phyloP scores from a whole-genome alignment of 2,888 invertebrate species.

The Dynastes hyllus region DNA sequence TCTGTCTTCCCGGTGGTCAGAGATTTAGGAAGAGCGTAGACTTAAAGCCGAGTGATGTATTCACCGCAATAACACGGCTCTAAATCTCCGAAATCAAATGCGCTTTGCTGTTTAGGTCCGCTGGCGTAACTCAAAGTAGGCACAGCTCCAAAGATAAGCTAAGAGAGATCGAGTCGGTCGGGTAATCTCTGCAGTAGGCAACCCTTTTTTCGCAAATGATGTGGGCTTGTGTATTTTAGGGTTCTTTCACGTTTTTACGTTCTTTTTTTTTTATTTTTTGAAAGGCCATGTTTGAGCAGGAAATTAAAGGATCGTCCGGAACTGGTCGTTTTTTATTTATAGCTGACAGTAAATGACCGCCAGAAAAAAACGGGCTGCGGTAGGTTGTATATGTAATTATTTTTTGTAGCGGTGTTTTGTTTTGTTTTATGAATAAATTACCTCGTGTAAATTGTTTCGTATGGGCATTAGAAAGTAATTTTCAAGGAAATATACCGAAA shows the following conservation, averaged over 20 bases:
- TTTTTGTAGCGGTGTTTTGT: constrained; percentile 16
- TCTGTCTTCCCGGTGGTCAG: constrained; percentile 47
- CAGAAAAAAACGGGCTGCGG: not conserved
- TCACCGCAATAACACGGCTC: constrained; percentile 43
- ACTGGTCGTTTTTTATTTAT: constrained; percentile 26
- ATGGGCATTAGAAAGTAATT: constrained; percentile 15
- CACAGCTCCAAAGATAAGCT: constrained; percentile 22
- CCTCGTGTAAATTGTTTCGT: constrained; percentile 26
- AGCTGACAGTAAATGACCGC: constrained; percentile 7
- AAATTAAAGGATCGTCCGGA: constrained; percentile 42
- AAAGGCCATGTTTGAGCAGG: constrained; percentile 37
- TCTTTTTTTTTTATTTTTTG: constrained; percentile 13
- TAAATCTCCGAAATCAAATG: constrained; percentile 47
- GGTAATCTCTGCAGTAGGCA: constrained; percentile 28
- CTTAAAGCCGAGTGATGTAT: constrained; percentile 45
- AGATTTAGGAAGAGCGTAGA: constrained; percentile 33
- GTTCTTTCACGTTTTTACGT: constrained; percentile 10
- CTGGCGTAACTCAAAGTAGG: not conserved
- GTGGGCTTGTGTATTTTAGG: constrained; percentile 41
- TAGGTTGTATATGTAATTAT: constrained; percentile 17
- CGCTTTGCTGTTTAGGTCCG: constrained; percentile 18
- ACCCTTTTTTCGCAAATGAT: constrained; percentile 42
- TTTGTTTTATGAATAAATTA: constrained; percentile 37
- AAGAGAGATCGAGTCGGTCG: constrained; percentile 9
- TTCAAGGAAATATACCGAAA: not conserved